Conservation (phyloP, 2,888 invertebrate genomes). For the Galeopsomyia nigrocyanea region DNA sequence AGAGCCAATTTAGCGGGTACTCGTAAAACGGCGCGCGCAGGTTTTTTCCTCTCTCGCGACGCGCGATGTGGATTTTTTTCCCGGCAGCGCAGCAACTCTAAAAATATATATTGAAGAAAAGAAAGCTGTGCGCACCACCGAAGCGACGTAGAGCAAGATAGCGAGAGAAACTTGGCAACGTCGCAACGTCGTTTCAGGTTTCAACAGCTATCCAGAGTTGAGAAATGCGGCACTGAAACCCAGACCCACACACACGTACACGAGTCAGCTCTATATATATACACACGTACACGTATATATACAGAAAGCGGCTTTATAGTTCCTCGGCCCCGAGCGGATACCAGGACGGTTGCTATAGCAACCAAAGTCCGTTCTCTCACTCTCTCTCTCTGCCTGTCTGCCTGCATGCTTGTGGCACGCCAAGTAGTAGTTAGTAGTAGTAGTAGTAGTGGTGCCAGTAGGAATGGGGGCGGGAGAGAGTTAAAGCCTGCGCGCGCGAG, state of each 20-base stretch:
- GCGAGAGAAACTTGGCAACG: conserved; percentile 41
- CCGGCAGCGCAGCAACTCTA: not conserved
- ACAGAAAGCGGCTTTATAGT: conserved; percentile 17
- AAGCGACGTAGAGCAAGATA: conserved; percentile 1
- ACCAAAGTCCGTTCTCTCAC: conserved; percentile 32
- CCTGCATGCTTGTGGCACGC: not conserved
- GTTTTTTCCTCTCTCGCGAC: conserved; percentile 6
- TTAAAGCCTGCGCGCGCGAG: not conserved
- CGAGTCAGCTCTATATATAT: not conserved
- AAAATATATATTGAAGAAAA: conserved; percentile 9
- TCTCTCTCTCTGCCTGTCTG: conserved; percentile 18
- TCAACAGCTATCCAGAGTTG: conserved; percentile 45
- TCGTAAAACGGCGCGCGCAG: not conserved
- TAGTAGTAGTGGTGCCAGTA: conserved; percentile 22
- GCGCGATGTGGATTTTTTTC: conserved; percentile 22
- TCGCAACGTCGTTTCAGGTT: conserved; percentile 33
- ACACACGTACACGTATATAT: not conserved
- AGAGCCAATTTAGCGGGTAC: conserved; percentile 27
- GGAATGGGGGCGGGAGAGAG: conserved; percentile 17
- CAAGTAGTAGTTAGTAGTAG: conserved; percentile 17
- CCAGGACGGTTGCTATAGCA: conserved; percentile 46
- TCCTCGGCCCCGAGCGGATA: conserved; percentile 35
- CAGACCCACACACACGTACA: not conserved
- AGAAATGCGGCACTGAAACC: conserved; percentile 40
- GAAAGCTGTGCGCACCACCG: not conserved